A percentile compares a stretch with the other conserved stretches of the same genome.
phyloP scores from a whole-genome alignment of 2,797 vertebrate genomes.

The Lateolabrax maculatus region DNA sequence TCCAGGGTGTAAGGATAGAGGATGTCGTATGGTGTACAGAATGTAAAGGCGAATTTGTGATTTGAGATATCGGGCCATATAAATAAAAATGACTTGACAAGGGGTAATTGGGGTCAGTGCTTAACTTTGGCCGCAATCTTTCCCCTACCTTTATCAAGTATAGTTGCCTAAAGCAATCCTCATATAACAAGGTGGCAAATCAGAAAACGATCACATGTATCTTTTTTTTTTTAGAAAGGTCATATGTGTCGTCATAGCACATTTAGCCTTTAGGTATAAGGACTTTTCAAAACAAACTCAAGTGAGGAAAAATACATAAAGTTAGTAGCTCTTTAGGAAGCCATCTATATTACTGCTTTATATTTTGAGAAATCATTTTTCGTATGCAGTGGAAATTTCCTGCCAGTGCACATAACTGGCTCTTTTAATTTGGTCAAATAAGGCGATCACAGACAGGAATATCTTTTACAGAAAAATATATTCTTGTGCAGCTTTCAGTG shows the following conservation, averaged over 20 bases:
- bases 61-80: no score
- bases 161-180: background rate
- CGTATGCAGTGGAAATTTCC: slow-evolving; percentile 4
- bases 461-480: background rate
- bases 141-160: no score
- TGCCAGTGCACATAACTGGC: background rate
- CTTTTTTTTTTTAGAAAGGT: background rate
- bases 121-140: no score
- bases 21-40: no score
- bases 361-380: slow-evolving; percentile 11
- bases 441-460: slow-evolving; percentile 5
- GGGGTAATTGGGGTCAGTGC: no score
- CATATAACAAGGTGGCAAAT: background rate
- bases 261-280: background rate
- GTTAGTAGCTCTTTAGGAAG: background rate
- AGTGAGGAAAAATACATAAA: background rate
- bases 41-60: no score
- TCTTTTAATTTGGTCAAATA: slow-evolving; percentile 22
- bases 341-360: background rate
- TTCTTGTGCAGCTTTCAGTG: slow-evolving; percentile 26
- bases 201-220: background rate
- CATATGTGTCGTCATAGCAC: background rate
- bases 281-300: background rate
- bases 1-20: no score
- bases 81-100: no score